These are phyloP conservation scores for Symphodus melops DNA, from an alignment of 2,113 vertebrate genomes.

Conservation along the genomic window DNA sequence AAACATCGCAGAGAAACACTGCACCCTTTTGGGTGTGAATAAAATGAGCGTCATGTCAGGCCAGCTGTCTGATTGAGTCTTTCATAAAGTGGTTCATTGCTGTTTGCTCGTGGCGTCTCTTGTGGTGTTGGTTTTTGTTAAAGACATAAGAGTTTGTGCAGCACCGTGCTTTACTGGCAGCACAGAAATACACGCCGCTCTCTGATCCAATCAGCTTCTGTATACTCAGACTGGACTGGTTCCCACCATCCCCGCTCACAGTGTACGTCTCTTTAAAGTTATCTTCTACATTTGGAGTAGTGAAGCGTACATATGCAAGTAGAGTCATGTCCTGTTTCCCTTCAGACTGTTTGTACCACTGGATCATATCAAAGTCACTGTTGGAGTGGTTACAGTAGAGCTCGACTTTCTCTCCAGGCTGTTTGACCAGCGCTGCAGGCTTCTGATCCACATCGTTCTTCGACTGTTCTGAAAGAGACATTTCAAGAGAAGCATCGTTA, in stretches of 20 bases:
- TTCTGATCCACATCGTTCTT: constrained; percentile 19
- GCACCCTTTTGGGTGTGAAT: constrained; percentile 2
- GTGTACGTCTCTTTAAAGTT: constrained; percentile 4
- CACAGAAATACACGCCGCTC: constrained; percentile 41
- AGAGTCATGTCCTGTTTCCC: constrained; percentile 30
- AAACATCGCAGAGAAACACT: constrained; percentile 2
- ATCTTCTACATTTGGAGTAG: constrained; percentile 8
- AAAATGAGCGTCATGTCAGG: accelerated
- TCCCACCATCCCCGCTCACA: constrained; percentile 18
- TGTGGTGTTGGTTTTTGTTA: constrained; percentile 30
- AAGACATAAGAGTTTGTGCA: neutral
- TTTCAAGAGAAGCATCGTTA: neutral
- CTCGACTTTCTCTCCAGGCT: constrained; percentile 2
- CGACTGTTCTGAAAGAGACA: constrained; percentile 2
- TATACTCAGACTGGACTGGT: constrained; percentile 18
- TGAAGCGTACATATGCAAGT: constrained; percentile 7
- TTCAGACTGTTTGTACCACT: constrained; percentile 53
- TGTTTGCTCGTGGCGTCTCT: neutral
- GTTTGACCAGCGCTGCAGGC: constrained; percentile 36
- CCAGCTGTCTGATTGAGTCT: constrained; percentile 14
- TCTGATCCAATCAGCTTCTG: neutral
- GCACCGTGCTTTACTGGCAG: constrained; percentile 38
- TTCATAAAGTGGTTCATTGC: constrained; percentile 15
- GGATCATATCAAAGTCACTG: constrained; percentile 30
- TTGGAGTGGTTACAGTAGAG: constrained; percentile 53